A percentile compares a stretch with the other conserved stretches of the same genome.
Evolutionary conservation across 2,888 invertebrate species (phyloP).

Genomic region (Ashinkailepas kermadecensis): DNA sequence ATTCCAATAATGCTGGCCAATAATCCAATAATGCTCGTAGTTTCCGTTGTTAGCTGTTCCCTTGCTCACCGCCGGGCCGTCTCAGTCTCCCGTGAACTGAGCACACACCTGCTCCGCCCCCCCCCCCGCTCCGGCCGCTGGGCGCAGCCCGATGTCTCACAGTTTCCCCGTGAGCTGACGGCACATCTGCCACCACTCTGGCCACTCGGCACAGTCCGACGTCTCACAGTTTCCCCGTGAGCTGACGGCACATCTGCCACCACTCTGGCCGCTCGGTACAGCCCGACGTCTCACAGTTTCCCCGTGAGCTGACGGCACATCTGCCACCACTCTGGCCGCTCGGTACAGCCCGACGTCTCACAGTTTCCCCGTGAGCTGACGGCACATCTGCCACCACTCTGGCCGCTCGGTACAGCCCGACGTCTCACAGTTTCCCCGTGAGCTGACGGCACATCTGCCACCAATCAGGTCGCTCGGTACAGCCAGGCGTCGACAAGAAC

Average conservation of each 20-base stretch:
- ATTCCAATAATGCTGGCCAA: too few relatives aligned
- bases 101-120: too few relatives aligned
- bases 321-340: constrained; percentile 20
- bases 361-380: neutral
- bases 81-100: too few relatives aligned
- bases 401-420: neutral
- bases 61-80: too few relatives aligned
- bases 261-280: constrained; percentile 9
- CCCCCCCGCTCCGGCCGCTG: too few relatives aligned
- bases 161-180: too few relatives aligned
- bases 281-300: neutral
- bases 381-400: constrained; percentile 2
- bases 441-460: neutral
- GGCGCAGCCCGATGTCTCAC: too few relatives aligned
- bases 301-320: neutral
- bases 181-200: too few relatives aligned
- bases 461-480: constrained; percentile 8
- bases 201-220: too few relatives aligned
- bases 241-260: neutral
- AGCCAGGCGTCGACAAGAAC: constrained; percentile 1
- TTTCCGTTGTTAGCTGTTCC: too few relatives aligned
- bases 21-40: too few relatives aligned
- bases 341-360: neutral
- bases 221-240: too few relatives aligned
- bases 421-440: neutral